phyloP scores from a whole-genome alignment of 2,888 invertebrate species.

The Panzeria rudis region DNA sequence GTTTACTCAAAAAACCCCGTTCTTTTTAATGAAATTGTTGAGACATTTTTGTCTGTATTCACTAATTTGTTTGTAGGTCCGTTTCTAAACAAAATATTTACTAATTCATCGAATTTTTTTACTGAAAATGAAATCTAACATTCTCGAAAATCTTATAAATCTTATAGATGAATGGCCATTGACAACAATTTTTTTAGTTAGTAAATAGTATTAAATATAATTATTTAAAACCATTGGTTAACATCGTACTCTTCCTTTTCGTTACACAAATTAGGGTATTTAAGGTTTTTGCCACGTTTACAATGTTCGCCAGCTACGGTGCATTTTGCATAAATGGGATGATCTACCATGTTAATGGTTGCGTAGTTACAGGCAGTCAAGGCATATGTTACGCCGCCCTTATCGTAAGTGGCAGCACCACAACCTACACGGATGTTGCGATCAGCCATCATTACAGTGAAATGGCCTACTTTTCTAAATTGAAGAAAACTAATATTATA shows the following conservation, averaged over 20 bases:
- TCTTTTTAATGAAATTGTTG: no score
- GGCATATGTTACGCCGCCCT: constrained; percentile 27
- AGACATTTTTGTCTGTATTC: no score
- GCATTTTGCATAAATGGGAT: constrained; percentile 76
- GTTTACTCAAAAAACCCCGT: no score
- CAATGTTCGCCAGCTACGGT: constrained; percentile 73
- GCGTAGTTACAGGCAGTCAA: constrained; percentile 78
- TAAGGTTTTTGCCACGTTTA: constrained; percentile 70
- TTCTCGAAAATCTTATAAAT: no score
- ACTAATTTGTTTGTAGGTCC: no score
- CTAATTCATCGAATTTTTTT: no score
- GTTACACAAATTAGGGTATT: constrained; percentile 76
- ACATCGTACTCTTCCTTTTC: constrained; percentile 73
- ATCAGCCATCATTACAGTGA: constrained; percentile 80
- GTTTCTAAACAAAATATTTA: no score
- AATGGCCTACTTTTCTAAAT: constrained; percentile 77
- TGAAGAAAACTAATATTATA: background rate
- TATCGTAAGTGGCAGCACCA: constrained; percentile 76
- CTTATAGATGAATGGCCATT: no score
- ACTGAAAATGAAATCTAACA: no score
- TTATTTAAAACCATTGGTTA: constrained; percentile 37
- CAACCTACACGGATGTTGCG: constrained; percentile 80
- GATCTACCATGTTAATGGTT: constrained; percentile 74
- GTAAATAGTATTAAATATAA: no score
- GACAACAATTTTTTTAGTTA: no score